Conservation (phyloP, 2,888 invertebrate species). For the Brachylomia viminalis region DNA sequence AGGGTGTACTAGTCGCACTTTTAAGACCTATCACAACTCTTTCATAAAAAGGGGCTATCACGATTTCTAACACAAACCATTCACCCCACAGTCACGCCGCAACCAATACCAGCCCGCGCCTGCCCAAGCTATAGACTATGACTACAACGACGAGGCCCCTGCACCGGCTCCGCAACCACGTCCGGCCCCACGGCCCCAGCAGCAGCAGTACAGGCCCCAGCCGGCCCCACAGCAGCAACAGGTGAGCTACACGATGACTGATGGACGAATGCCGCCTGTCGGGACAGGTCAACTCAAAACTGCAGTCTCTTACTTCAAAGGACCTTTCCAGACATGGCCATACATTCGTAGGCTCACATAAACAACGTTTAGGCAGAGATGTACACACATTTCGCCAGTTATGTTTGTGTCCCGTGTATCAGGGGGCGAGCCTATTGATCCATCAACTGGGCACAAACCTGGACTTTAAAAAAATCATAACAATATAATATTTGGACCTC, state of each 20-base stretch:
- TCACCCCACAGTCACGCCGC: slow-evolving; percentile 73
- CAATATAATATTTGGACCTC: background rate
- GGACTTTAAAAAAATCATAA: background rate
- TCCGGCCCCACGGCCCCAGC: slow-evolving; percentile 46
- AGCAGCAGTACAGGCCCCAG: slow-evolving; percentile 53
- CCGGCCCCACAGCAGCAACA: slow-evolving; percentile 65
- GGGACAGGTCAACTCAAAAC: background rate
- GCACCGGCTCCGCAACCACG: slow-evolving; percentile 22
- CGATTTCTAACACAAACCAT: background rate
- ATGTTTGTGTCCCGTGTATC: background rate
- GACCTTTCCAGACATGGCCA: background rate
- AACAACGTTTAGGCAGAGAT: no score
- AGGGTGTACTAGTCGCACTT: no score
- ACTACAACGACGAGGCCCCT: slow-evolving; percentile 49
- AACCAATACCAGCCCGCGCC: slow-evolving; percentile 77
- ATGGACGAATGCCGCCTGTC: background rate
- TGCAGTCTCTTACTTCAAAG: background rate
- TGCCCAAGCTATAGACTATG: slow-evolving; percentile 60
- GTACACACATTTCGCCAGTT: background rate
- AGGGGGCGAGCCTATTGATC: background rate
- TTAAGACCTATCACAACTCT: no score
- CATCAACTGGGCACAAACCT: background rate
- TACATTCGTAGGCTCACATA: background rate
- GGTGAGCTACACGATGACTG: background rate
- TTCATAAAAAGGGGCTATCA: no score